Base-by-base conservation (phyloP, 2,113 vertebrate genomes). In the Petroica traversi region DNA sequence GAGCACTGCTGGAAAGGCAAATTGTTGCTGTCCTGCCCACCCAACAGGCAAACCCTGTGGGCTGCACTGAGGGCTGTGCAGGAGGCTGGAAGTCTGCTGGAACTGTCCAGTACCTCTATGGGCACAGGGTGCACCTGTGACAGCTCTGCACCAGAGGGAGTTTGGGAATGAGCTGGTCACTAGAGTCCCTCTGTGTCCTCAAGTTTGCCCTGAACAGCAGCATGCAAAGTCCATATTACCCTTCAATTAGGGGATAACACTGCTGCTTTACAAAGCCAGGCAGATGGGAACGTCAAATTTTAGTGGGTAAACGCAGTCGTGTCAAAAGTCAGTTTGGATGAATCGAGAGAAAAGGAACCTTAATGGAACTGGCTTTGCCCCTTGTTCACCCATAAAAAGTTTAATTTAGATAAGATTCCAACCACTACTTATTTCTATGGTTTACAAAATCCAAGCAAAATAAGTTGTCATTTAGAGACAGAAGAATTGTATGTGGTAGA, bases 11-110 rank as follows among this genome's bases (percentile, higher is more conserved):
- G 61, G 48, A 80, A 62, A 80, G 11, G 19, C 26, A 62, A 23
- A 11, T 28, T 67, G 15, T 26, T 72, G n/a, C 38, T 73, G 62
- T 41, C 34, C 38, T 36, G 20, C 24, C 52, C 29, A 14, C 7
- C n/a, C 13, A 33, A n/a, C 0, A 5, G 36, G 18, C 40, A 88
- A 67, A 48, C 15, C 25, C 14, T 19, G 17, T 2, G 5, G 43
- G 26, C 52, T 2, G 0, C 0, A 0, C 34, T 45, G 3, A 0
- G 17, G 52, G 51, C 0, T 3, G 4, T 16, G 17, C 49, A 43
- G 43, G 34, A 41, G n/a, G 8, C 40, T 26, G 49, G 48, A 43
- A 88, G 10, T 17, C 57, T 10, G n/a, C 16, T 6, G 7, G 41
- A 25, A 40, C 36, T 61, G 31, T n/a, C 61, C 9, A 4, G 23